These are phyloP conservation scores for Euthynnus affinis DNA, from an alignment of 2,797 vertebrate species.

Conservation along the genomic window DNA sequence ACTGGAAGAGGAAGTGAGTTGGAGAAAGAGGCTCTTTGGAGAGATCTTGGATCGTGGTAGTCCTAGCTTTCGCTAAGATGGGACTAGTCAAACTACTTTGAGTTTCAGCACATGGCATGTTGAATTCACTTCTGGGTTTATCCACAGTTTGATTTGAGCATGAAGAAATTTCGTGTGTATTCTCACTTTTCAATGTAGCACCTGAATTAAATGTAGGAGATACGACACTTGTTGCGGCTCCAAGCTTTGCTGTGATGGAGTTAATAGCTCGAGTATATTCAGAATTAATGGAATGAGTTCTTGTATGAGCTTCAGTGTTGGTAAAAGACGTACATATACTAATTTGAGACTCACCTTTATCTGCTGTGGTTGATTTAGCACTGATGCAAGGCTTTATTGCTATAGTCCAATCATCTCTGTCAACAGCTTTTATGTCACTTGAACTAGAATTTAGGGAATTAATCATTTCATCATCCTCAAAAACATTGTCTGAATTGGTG, in stretches of 20 bases:
- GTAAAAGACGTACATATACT: background rate
- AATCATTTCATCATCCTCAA: constrained; percentile 65
- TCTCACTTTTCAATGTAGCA: constrained; percentile 25
- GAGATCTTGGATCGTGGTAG: constrained; percentile 37
- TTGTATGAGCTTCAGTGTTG: constrained; percentile 30
- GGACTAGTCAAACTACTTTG: constrained; percentile 31
- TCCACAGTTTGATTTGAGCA: constrained; percentile 12
- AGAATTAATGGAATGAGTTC: constrained; percentile 30
- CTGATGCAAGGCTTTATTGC: constrained; percentile 10
- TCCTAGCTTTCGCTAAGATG: constrained; percentile 21
- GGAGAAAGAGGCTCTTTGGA: constrained; percentile 62
- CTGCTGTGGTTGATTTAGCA: constrained; percentile 7
- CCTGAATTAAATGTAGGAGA: constrained; percentile 57
- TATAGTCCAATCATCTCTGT: constrained; percentile 12
- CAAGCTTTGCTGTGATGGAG: constrained; percentile 74
- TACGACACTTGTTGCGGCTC: constrained; percentile 54
- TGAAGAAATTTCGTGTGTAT: constrained; percentile 10
- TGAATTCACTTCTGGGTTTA: constrained; percentile 20
- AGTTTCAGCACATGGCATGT: constrained; percentile 10
- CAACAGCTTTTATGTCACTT: constrained; percentile 29
- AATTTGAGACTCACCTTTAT: constrained; percentile 34
- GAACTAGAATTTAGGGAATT: constrained; percentile 41
- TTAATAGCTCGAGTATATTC: constrained; percentile 66
- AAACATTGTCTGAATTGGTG: constrained; percentile 80
- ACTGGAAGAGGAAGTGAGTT: constrained; percentile 70